Base-by-base conservation (phyloP, 2,888 invertebrate genomes). In the Vesta saturnalis region DNA sequence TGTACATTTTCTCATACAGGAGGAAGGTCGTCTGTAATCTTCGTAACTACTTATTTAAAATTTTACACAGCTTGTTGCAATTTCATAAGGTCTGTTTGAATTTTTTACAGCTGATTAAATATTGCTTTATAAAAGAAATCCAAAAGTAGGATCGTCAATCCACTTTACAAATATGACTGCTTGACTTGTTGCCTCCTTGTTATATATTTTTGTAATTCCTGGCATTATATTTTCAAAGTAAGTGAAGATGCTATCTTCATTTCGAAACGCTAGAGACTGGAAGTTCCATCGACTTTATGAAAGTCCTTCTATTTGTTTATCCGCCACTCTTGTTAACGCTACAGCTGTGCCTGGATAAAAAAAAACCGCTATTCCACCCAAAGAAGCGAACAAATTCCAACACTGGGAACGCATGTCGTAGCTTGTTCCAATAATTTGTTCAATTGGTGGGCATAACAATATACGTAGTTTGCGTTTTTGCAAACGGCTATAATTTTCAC, bases 371-470 rank as follows among this genome's bases (percentile, higher is more conserved):
- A 30, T 30, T 30, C 30, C 30, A 30, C 30, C 10, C 10, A 30
- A 30, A 30, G 5, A 6, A 30, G 30, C 6, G 10, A 30, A 30
- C 30, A 30, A 30, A 30, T 30, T 6, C 30, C 6, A 30, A 30
- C 30, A 30, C 30, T n/a, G n/a, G n/a, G n/a, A n/a, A n/a, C n/a
- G n/a, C n/a, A n/a, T n/a, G n/a, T n/a, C n/a, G n/a, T 30, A 55
- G 62, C 59, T 35, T 55, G 49, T 56, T 66, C 15, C 35, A 71
- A 62, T 16, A 74, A 64, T 55, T 64, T 55, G 56, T 72, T 71
- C 1, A 74, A 23, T 60, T 73, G 72, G 54, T 73, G 73, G 1
- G 72, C 70, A 64, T 74, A 74, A 59, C 73, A 72, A 60, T 74
- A 70, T 2, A 72, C 56, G 35, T 60, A 73, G 43, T 67, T 39